Evolutionary conservation across 2,888 invertebrate genomes (phyloP).

Genomic region (Augiades crinisus): DNA sequence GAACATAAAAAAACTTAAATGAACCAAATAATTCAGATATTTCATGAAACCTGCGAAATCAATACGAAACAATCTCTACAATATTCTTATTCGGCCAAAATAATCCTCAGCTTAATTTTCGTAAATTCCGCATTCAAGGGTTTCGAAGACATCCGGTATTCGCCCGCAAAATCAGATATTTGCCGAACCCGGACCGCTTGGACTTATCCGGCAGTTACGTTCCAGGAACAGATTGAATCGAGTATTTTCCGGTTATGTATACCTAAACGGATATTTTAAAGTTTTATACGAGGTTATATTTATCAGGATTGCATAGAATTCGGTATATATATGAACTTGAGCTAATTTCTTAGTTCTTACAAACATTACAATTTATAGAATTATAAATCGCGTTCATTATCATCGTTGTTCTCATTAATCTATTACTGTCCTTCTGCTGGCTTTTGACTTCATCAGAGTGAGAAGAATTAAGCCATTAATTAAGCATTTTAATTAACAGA

Average conservation of each 20-base stretch:
- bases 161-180: conserved; percentile 11
- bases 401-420: too few species aligned
- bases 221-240: not conserved
- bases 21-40: too few species aligned
- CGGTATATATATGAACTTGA: too few species aligned
- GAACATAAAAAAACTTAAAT: too few species aligned
- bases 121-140: not conserved
- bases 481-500: too few species aligned
- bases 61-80: not conserved
- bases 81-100: not conserved
- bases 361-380: too few species aligned
- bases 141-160: conserved; percentile 3
- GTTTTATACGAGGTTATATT: not conserved
- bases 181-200: not conserved
- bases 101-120: not conserved
- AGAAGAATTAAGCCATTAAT: too few species aligned
- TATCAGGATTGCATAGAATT: too few species aligned
- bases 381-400: too few species aligned
- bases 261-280: not conserved
- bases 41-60: conserved; percentile 26
- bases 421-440: too few species aligned
- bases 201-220: conserved; percentile 1
- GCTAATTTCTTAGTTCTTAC: too few species aligned
- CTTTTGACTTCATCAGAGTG: too few species aligned
- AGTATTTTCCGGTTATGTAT: not conserved